Evolutionary conservation across 2,797 vertebrate species (phyloP), one percentile per base, ranked within the genome.

Genomic region (Poeciliopsis gracilis): DNA sequence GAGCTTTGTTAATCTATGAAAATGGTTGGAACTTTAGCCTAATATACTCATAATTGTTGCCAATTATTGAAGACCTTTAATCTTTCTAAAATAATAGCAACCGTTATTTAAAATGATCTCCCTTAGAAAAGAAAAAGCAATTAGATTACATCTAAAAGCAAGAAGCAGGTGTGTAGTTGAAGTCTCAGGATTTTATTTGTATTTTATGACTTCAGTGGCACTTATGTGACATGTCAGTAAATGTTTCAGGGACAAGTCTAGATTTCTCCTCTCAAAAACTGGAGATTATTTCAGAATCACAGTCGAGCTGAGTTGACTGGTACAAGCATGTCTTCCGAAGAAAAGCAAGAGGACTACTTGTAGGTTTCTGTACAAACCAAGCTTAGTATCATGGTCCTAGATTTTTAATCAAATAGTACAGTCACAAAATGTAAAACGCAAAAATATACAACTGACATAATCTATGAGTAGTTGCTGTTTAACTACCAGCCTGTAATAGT

Each of bases 161-260:
- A 67, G 47, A 69, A 9, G 46, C 23, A 72, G 66, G 15, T 0
- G 1, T 28, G 7, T 13, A 71, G 38, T 71, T 53, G 3, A 72
- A 28, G 47, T 3, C 46, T 51, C 57, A 38, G 55, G 77, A 71
- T 85, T 78, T 49, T n/a, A 74, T 20, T 46, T 41, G 13, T 15
- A 38, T 7, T n/a, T 7, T 20, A 28, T 59, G 71, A 77, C 79
- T 78, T 57, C 36, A 15, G 15, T 66, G 57, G 72, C 36, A 87
- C 55, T 23, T 13, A 51, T 66, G 28, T 89, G 82, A 90, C 53
- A 5, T 89, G 80, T 84, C 49, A 30, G 41, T 45, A 43, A 59
- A 59, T 11, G 72, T 84, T 57, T 81, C n/a, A 70, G n/a, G 36
- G 71, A 36, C 57, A 77, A 70, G 8, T 38, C 38, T 51, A 28